Evolutionary conservation across 1,140 invertebrate species (phyloP).

Genomic region (Penaeus vannamei): DNA sequence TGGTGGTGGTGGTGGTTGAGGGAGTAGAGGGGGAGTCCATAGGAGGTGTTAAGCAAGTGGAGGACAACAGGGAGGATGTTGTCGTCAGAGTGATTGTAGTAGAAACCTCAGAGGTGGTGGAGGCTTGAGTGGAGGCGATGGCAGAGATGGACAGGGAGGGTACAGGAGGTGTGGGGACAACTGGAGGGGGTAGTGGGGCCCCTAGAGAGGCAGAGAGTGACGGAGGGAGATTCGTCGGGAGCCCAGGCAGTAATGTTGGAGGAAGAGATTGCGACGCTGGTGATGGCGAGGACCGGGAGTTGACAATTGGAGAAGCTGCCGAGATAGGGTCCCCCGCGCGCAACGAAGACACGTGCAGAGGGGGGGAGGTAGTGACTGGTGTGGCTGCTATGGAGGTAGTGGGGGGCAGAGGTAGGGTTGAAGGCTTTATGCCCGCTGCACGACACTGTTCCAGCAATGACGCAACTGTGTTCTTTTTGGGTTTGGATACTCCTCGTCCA

Average conservation of each 20-base stretch:
- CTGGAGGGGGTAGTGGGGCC: constrained; percentile 45
- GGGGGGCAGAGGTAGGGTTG: constrained; percentile 65
- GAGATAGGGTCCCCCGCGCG: constrained; percentile 39
- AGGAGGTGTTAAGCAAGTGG: not conserved
- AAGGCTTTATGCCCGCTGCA: constrained; percentile 67
- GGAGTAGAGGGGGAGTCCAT: constrained; percentile 21
- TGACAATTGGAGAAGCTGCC: constrained; percentile 36
- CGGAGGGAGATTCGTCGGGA: constrained; percentile 32
- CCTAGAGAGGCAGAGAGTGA: constrained; percentile 63
- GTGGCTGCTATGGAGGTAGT: constrained; percentile 59
- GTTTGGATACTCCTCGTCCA: constrained; percentile 86
- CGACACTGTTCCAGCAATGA: constrained; percentile 79
- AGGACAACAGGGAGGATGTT: constrained; percentile 19
- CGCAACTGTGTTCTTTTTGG: constrained; percentile 92
- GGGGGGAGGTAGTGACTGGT: constrained; percentile 56
- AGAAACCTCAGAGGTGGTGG: constrained; percentile 49
- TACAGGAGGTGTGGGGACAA: constrained; percentile 51
- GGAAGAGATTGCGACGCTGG: constrained; percentile 53
- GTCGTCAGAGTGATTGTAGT: too few species aligned
- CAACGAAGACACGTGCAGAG: constrained; percentile 26
- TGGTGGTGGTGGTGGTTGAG: constrained; percentile 46
- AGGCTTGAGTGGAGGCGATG: constrained; percentile 50
- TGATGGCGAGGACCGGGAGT: constrained; percentile 37
- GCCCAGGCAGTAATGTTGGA: constrained; percentile 41
- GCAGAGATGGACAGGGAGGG: constrained; percentile 63